Percentiles rank a stretch among this genome's conserved stretches.
Evolutionary conservation across 2,888 invertebrate species (phyloP).

Genomic region (Tryphoninae sp.): DNA sequence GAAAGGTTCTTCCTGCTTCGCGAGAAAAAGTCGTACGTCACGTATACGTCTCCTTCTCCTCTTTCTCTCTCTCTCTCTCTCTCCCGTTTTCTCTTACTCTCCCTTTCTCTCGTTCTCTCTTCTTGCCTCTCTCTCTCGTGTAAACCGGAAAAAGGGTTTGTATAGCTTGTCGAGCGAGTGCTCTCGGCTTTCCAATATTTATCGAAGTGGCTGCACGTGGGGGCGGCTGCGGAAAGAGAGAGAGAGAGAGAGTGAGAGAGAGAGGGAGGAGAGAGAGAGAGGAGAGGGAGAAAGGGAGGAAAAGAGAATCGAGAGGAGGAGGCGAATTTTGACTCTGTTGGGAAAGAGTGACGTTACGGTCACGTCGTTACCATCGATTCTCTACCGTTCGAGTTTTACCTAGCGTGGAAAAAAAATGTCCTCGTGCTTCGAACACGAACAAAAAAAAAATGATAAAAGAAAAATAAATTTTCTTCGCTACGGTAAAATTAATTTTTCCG

Average conservation of each 20-base stretch:
- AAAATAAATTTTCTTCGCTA: background rate
- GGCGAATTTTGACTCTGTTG: slow-evolving; percentile 41
- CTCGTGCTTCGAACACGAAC: background rate
- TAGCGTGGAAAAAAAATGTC: background rate
- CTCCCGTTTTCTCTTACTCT: background rate
- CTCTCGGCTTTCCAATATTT: slow-evolving; percentile 57
- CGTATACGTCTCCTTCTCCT: background rate
- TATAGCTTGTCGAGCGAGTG: slow-evolving; percentile 50
- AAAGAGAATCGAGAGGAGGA: slow-evolving; percentile 10
- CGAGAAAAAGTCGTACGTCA: slow-evolving; percentile 47
- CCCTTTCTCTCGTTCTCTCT: background rate
- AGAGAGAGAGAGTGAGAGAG: background rate
- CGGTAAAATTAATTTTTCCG: slow-evolving; percentile 41
- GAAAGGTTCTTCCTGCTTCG: slow-evolving; percentile 35
- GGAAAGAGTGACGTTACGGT: slow-evolving; percentile 40
- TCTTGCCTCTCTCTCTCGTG: background rate
- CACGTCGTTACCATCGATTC: slow-evolving; percentile 56
- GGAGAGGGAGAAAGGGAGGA: background rate
- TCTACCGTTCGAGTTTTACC: background rate
- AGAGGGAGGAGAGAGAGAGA: slow-evolving; percentile 6
- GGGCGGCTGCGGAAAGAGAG: background rate
- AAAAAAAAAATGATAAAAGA: background rate
- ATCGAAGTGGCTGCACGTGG: slow-evolving; percentile 33
- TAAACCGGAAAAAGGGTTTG: slow-evolving; percentile 42
- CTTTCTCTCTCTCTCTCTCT: background rate